Base-by-base conservation (phyloP, 2,797 vertebrate genomes). In the Gallinago stenura region DNA sequence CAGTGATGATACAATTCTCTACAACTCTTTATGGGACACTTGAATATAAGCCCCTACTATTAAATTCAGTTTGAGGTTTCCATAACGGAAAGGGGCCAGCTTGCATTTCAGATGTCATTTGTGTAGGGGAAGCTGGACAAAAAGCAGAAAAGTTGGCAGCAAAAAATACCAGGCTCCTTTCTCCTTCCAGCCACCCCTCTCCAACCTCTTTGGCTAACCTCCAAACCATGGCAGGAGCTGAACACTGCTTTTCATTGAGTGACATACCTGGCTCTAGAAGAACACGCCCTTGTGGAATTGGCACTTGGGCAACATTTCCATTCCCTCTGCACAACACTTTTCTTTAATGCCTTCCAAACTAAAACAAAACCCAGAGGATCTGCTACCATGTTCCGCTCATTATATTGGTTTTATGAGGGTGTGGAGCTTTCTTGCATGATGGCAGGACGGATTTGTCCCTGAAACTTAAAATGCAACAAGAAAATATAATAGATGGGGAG, bases 241-340 rank as follows among this genome's bases (percentile, higher is more conserved):
- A 96, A 95, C 85, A 68, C 88, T 80, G 81, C 77, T 93, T 95
- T 96, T 96, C 96, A 96, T 95, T 94, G 95, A 90, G 93, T 95
- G 94, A 94, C 93, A 93, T 95, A 96, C 94, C 95, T 96, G 96
- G 91, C 85, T 94, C 66, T 94, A 94, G 86, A 91, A 91, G 88
- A 95, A 93, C 91, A 93, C 83, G 1, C 94, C 94, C 94, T 95
- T 96, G 96, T 95, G 91, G 88, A 96, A 95, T 58, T 95, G 96
- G 96, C 94, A 95, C 75, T 39, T 9, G 0, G 41, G 86, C 81
- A 89, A 94, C 88, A 28, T 97, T 96, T 96, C 96, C 91, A 91
- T 89, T 93, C 91, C 53, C 56, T 77, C 90, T 83, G 71, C 72
- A 89, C 57, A 87, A 92, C 81, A 68, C 41, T 96, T 88, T 81